Percentiles rank a stretch among this genome's conserved stretches.
Conservation (phyloP, 2,797 vertebrate species). For the Pseudopleuronectes americanus region DNA sequence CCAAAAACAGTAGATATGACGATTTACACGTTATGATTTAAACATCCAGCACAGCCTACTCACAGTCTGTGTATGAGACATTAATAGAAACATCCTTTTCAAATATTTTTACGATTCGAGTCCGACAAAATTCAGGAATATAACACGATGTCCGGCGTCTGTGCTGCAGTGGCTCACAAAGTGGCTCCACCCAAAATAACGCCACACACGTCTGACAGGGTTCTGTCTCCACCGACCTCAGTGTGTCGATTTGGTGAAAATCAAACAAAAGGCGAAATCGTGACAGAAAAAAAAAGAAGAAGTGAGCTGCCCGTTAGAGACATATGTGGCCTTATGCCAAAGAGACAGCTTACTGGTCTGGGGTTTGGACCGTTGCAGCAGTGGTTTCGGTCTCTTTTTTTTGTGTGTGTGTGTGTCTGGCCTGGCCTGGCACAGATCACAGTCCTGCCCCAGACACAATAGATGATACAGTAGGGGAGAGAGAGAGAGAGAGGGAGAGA, state of each 20-base stretch:
- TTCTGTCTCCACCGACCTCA: conserved; percentile 20
- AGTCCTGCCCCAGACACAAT: conserved; percentile 82
- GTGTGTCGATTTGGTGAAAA: conserved; percentile 59
- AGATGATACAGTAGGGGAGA: conserved; percentile 77
- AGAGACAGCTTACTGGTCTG: conserved; percentile 79
- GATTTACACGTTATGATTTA: neutral
- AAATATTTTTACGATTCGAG: neutral
- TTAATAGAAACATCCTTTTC: neutral
- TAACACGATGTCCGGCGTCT: neutral
- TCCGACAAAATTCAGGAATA: neutral
- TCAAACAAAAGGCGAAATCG: conserved; percentile 51
- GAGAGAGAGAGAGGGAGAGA: conserved; percentile 23
- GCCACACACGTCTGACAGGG: conserved; percentile 10
- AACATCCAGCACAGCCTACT: neutral
- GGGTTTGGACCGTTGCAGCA: conserved; percentile 78
- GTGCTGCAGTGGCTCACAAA: conserved; percentile 10
- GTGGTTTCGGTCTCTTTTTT: conserved; percentile 75
- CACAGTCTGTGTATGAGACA: neutral
- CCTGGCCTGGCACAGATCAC: conserved; percentile 78
- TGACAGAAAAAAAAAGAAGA: conserved; percentile 31
- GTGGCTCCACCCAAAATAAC: neutral
- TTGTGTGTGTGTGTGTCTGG: conserved; percentile 74
- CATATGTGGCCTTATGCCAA: conserved; percentile 80
- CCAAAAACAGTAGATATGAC: neutral
- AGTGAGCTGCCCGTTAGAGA: conserved; percentile 51